Percentiles rank a stretch among this genome's conserved stretches.
phyloP scores from a whole-genome alignment of 2,888 invertebrate genomes.

The Tenthredo amoena region DNA sequence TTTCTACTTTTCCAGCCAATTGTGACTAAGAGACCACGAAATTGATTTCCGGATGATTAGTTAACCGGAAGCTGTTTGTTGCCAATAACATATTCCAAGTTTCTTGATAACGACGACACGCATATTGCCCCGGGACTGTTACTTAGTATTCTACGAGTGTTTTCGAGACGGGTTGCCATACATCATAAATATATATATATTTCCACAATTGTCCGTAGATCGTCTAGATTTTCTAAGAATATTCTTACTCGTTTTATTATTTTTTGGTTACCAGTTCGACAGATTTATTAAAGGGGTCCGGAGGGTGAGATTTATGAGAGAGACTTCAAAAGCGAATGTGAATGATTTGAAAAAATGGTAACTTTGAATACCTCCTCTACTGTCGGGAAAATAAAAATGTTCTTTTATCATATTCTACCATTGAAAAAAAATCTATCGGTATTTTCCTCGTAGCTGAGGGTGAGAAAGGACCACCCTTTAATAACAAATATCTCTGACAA shows the following conservation, averaged over 20 bases:
- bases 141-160: neutral
- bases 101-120: neutral
- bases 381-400: neutral
- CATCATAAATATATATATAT: neutral
- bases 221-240: neutral
- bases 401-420: neutral
- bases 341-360: neutral
- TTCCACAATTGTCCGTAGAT: neutral
- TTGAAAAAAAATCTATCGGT: constrained; percentile 5
- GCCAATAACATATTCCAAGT: constrained; percentile 32
- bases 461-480: neutral
- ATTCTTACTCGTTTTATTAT: neutral
- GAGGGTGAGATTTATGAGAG: neutral
- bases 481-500: constrained; percentile 9
- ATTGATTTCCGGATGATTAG: constrained; percentile 47
- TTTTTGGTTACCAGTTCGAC: neutral
- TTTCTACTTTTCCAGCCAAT: constrained; percentile 2
- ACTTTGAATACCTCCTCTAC: neutral
- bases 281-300: neutral
- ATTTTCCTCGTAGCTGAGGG: neutral
- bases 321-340: neutral
- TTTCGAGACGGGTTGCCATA: neutral
- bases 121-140: neutral
- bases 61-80: constrained; percentile 17
- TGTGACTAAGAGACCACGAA: constrained; percentile 15